phyloP scores from a whole-genome alignment of 1,140 invertebrate genomes.

The Leptopilina boulardi region DNA sequence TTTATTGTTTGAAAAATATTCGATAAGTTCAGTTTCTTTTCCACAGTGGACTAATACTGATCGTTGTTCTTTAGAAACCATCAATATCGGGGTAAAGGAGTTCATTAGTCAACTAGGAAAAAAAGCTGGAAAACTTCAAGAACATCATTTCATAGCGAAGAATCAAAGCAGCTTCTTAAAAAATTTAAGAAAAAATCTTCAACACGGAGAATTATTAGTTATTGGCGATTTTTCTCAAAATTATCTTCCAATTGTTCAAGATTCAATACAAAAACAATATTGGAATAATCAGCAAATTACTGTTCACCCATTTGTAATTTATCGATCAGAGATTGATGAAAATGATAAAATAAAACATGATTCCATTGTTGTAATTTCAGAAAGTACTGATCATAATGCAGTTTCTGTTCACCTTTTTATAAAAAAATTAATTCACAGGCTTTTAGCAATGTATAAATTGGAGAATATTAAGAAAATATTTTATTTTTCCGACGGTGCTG shows the following conservation, averaged over 20 bases:
- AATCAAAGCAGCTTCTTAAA: conserved; percentile 38
- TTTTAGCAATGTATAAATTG: no score
- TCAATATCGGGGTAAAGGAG: no score
- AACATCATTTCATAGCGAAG: no score
- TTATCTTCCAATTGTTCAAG: conserved; percentile 41
- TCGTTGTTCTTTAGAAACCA: no score
- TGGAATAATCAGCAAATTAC: conserved; percentile 43
- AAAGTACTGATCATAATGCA: conserved; percentile 45
- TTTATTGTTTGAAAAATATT: not conserved
- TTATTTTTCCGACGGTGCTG: conserved; percentile 31
- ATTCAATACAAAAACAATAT: conserved; percentile 47
- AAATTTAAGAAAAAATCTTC: conserved; percentile 33
- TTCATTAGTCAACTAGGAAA: no score
- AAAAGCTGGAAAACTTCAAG: not conserved
- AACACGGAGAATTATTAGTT: conserved; percentile 35
- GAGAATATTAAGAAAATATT: no score
- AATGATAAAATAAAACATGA: conserved; percentile 36
- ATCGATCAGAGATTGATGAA: conserved; percentile 40
- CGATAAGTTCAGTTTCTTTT: no score
- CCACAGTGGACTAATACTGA: no score
- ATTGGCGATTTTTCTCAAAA: conserved; percentile 41
- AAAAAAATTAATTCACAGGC: conserved; percentile 22
- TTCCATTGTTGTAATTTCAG: no score
- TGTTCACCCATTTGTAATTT: conserved; percentile 40
- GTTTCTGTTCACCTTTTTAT: conserved; percentile 39